These are phyloP conservation scores for Cataglyphis hispanica DNA, from an alignment of 1,140 invertebrate species.

Conservation along the genomic window DNA sequence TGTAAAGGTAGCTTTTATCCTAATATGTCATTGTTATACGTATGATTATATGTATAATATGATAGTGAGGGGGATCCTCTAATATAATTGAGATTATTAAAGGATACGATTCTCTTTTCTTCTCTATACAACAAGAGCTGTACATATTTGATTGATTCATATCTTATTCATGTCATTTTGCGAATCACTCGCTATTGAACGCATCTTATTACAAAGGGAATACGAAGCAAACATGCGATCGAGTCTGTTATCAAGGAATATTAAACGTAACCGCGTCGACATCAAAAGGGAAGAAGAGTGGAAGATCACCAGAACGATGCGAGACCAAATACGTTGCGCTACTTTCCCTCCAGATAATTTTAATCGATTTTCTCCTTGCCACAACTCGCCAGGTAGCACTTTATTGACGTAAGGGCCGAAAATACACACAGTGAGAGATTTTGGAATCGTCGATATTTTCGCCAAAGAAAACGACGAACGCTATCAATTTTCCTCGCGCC, in stretches of 20 bases:
- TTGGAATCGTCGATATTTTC: slow-evolving; percentile 42
- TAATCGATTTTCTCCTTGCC: slow-evolving; percentile 45
- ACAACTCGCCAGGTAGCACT: slow-evolving; percentile 20
- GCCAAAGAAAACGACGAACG: background rate
- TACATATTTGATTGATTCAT: slow-evolving; percentile 37
- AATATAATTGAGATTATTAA: slow-evolving; percentile 69
- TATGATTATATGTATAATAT: no score
- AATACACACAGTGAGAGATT: slow-evolving; percentile 43
- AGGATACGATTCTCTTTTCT: slow-evolving; percentile 2
- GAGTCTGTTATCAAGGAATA: slow-evolving; percentile 37
- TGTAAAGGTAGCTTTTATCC: slow-evolving; percentile 11
- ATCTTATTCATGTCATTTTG: background rate
- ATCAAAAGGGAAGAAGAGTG: slow-evolving; percentile 10
- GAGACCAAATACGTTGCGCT: slow-evolving; percentile 11
- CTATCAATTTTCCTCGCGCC: background rate
- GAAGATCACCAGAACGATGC: slow-evolving; percentile 24
- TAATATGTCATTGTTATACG: background rate
- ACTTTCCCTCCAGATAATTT: background rate
- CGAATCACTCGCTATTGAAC: slow-evolving; percentile 49
- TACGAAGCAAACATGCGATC: background rate
- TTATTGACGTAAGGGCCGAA: slow-evolving; percentile 59
- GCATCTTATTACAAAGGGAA: slow-evolving; percentile 1
- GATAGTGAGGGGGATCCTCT: slow-evolving; percentile 12
- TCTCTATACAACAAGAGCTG: background rate
- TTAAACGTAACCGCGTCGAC: slow-evolving; percentile 18